A percentile compares a stretch with the other conserved stretches of the same genome.
Conservation (phyloP, 1,140 invertebrate species). For the Eueides isabella region DNA sequence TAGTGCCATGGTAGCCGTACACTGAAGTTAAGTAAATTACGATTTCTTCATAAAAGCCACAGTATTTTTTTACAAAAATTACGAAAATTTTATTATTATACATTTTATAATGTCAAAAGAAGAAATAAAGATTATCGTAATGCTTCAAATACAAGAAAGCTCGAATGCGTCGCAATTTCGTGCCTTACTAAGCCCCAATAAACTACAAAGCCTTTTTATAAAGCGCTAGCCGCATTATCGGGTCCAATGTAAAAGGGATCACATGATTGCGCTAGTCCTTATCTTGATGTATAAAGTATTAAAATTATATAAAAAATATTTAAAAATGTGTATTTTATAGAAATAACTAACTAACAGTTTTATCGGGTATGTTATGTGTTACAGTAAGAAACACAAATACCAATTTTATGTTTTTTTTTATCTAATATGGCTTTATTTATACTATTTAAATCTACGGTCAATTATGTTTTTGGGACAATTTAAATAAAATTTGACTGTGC, state of each 20-base stretch:
- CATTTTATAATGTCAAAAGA: constrained; percentile 11
- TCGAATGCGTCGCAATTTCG: constrained; percentile 18
- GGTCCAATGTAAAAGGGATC: constrained; percentile 17
- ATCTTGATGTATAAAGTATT: constrained; percentile 10
- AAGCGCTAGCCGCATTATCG: constrained; percentile 18
- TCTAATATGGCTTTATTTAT: no score
- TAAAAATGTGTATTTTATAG: not conserved
- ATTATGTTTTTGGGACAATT: no score
- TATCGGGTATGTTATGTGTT: not conserved
- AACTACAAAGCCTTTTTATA: constrained; percentile 35
- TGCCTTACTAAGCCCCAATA: constrained; percentile 29
- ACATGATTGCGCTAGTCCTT: not conserved
- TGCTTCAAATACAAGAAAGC: constrained; percentile 22
- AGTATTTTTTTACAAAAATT: not conserved
- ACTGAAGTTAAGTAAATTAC: not conserved
- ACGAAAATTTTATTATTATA: not conserved
- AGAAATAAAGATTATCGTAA: constrained; percentile 6
- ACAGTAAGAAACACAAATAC: no score
- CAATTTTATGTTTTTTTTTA: no score
- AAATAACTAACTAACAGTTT: not conserved
- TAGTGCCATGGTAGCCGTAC: not conserved
- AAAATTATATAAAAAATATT: not conserved
- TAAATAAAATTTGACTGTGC: no score
- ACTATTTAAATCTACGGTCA: no score
- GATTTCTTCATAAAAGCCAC: not conserved